phyloP scores from a whole-genome alignment of 2,888 invertebrate genomes.

The Eristalinus sepulchralis region DNA sequence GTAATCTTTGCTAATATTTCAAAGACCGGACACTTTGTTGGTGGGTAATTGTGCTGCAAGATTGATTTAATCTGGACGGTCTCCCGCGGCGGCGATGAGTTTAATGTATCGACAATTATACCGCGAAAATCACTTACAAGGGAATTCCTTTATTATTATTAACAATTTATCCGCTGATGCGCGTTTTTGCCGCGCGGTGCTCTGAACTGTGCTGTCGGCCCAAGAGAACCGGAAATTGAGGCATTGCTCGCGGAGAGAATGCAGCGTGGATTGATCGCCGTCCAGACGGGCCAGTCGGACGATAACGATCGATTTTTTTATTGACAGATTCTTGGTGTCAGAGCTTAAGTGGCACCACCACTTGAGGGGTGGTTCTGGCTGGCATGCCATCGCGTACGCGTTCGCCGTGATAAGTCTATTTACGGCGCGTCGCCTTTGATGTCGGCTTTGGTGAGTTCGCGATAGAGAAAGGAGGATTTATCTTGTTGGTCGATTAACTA shows the following conservation, averaged over 20 bases:
- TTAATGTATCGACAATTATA: slow-evolving; percentile 58
- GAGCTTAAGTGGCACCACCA: neutral
- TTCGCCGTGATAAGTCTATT: neutral
- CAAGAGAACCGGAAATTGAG: slow-evolving; percentile 53
- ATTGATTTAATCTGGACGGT: slow-evolving; percentile 62
- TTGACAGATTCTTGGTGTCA: slow-evolving; percentile 14
- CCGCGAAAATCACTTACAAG: slow-evolving; percentile 57
- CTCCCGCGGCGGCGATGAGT: slow-evolving; percentile 42
- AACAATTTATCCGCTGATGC: slow-evolving; percentile 8
- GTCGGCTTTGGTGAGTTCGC: neutral
- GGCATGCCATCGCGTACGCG: neutral
- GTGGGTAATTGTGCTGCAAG: slow-evolving; percentile 63
- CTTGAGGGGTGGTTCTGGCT: neutral
- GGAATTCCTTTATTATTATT: slow-evolving; percentile 44
- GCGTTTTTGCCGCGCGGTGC: neutral
- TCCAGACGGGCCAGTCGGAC: neutral
- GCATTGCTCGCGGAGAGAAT: slow-evolving; percentile 19
- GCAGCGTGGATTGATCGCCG: slow-evolving; percentile 12
- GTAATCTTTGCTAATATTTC: slow-evolving; percentile 71
- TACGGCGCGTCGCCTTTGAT: neutral
- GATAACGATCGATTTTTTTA: slow-evolving; percentile 8
- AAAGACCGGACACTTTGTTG: slow-evolving; percentile 67
- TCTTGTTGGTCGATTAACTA: neutral
- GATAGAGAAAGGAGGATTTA: neutral
- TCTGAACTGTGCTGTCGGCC: neutral